phyloP scores from a whole-genome alignment of 2,797 vertebrate species.

The Enteromius mattozi region DNA sequence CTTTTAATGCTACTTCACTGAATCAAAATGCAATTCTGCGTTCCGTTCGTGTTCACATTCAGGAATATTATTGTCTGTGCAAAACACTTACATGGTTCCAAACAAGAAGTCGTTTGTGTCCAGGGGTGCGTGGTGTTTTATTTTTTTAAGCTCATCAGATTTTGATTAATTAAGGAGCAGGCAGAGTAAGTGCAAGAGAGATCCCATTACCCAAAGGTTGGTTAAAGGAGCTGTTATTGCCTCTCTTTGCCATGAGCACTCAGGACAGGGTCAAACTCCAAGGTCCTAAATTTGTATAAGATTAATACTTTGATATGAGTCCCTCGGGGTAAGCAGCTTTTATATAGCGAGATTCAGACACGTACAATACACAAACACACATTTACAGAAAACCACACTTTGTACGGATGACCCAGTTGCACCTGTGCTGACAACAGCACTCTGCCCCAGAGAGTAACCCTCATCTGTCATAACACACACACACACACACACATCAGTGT shows the following conservation, averaged over 20 bases:
- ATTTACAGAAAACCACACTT: constrained; percentile 45
- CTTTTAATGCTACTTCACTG: background rate
- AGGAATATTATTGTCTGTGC: constrained; percentile 18
- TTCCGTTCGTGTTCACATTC: background rate
- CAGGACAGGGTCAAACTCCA: constrained; percentile 54
- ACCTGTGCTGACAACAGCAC: constrained; percentile 61
- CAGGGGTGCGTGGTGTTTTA: constrained; percentile 49
- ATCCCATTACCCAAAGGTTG: constrained; percentile 42
- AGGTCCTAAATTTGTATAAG: constrained; percentile 62
- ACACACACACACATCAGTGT: constrained; percentile 33
- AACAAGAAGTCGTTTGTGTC: constrained; percentile 51
- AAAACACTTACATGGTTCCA: constrained; percentile 38
- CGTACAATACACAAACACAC: constrained; percentile 28
- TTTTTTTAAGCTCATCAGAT: constrained; percentile 45
- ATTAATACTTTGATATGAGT: constrained; percentile 64
- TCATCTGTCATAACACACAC: constrained; percentile 59
- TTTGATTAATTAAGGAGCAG: constrained; percentile 55
- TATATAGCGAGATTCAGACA: constrained; percentile 49
- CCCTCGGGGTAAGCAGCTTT: constrained; percentile 50
- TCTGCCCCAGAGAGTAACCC: constrained; percentile 59
- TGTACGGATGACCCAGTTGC: constrained; percentile 61
- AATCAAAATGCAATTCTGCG: background rate
- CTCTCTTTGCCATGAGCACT: constrained; percentile 58
- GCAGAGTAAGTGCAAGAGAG: constrained; percentile 26
- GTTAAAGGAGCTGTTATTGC: constrained; percentile 57